Evolutionary conservation across 2,113 vertebrate species (phyloP).

Genomic region (Saguinus imperator): DNA sequence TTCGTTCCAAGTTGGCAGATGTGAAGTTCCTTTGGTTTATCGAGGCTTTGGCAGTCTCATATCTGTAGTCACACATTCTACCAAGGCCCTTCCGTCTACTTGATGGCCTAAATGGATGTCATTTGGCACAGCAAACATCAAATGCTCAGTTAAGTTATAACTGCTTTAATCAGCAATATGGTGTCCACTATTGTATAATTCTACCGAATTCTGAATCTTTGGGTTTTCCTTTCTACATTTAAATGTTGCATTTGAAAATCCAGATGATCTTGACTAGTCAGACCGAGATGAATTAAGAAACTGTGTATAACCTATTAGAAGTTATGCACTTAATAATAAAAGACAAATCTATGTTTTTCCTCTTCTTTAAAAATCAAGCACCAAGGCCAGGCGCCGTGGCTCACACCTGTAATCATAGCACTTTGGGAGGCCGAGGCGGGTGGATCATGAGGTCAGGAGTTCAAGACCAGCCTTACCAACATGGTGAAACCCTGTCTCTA

Average conservation of each 20-base stretch:
- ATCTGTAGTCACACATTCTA: background rate
- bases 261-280: background rate
- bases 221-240: background rate
- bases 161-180: background rate
- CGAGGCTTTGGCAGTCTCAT: background rate
- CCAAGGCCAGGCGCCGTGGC: background rate
- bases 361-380: background rate
- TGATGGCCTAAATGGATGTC: background rate
- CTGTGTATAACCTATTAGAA: background rate
- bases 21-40: background rate
- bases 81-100: background rate
- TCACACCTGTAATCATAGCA: too few species aligned
- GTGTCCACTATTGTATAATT: background rate
- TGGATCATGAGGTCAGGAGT: too few species aligned
- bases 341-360: background rate
- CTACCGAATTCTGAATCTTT: background rate
- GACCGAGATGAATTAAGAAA: background rate
- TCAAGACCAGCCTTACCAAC: too few species aligned
- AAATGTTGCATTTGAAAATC: background rate
- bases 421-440: too few species aligned
- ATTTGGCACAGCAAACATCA: background rate
- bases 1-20: background rate
- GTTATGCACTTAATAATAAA: background rate
- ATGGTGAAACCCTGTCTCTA: too few species aligned
- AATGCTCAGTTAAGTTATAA: background rate